Evolutionary conservation across 1,140 invertebrate genomes (phyloP).

Genomic region (Panulirus ornatus): DNA sequence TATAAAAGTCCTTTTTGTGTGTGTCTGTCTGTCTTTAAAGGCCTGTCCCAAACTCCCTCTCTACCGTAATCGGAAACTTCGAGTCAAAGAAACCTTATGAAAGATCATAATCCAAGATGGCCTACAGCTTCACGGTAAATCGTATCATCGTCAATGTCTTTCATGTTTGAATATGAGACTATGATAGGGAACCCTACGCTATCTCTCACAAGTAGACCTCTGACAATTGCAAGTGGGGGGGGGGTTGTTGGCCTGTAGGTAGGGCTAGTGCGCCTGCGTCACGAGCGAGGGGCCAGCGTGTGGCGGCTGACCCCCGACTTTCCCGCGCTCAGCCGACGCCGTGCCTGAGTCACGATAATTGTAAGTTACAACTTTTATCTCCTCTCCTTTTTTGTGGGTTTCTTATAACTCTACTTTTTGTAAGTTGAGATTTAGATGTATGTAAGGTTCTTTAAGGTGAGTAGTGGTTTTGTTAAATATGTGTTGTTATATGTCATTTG

Average conservation of each 20-base stretch:
- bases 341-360: slow-evolving; percentile 52
- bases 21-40: no score
- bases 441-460: no score
- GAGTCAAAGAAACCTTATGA: background rate
- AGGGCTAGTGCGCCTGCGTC: background rate
- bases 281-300: background rate
- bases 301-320: slow-evolving; percentile 63
- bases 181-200: slow-evolving; percentile 47
- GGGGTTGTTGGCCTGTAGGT: background rate
- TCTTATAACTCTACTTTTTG: no score
- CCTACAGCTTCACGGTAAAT: slow-evolving; percentile 8
- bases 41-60: no score
- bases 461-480: no score
- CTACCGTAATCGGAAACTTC: background rate
- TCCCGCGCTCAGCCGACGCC: slow-evolving; percentile 57
- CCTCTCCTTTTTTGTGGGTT: slow-evolving; percentile 13
- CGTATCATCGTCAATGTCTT: slow-evolving; percentile 36
- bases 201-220: slow-evolving; percentile 54
- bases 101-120: background rate
- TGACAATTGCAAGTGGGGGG: slow-evolving; percentile 34
- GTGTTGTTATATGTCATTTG: no score
- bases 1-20: slow-evolving; percentile 27
- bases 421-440: no score
- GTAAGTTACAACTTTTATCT: slow-evolving; percentile 30
- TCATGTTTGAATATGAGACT: slow-evolving; percentile 57